phyloP scores from a whole-genome alignment of 1,140 invertebrate species.

The Cotesia vestalis region DNA sequence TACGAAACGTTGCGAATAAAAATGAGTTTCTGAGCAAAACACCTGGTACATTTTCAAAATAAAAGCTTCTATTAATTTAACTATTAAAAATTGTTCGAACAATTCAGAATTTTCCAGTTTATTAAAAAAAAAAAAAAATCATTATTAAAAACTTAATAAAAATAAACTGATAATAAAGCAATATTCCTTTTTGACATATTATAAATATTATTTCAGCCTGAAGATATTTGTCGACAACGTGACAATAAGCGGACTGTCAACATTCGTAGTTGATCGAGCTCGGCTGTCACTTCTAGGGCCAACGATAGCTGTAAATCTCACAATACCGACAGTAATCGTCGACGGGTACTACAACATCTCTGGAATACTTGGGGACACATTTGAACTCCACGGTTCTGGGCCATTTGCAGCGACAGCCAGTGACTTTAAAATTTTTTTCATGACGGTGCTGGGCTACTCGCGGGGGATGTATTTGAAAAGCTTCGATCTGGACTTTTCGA shows the following conservation, averaged over 20 bases:
- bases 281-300: slow-evolving; percentile 58
- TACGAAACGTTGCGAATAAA: no score
- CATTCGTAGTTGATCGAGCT: slow-evolving; percentile 55
- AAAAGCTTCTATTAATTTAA: no score
- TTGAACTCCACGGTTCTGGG: slow-evolving; percentile 49
- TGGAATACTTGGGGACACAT: slow-evolving; percentile 52
- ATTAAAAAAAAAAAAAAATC: no score
- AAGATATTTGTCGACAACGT: slow-evolving; percentile 48
- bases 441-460: slow-evolving; percentile 56
- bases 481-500: slow-evolving; percentile 58
- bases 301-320: slow-evolving; percentile 54
- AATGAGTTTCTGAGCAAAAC: no score
- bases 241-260: slow-evolving; percentile 51
- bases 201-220: slow-evolving; percentile 45
- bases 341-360: slow-evolving; percentile 57
- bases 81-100: no score
- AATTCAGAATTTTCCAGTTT: no score
- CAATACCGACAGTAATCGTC: slow-evolving; percentile 51
- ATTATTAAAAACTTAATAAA: neutral
- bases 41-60: no score
- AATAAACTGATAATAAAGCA: slow-evolving; percentile 7
- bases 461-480: slow-evolving; percentile 60
- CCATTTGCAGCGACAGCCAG: slow-evolving; percentile 50
- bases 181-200: neutral
- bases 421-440: slow-evolving; percentile 54